phyloP scores from a whole-genome alignment of 2,888 invertebrate genomes.

The Argyresthia albistria region DNA sequence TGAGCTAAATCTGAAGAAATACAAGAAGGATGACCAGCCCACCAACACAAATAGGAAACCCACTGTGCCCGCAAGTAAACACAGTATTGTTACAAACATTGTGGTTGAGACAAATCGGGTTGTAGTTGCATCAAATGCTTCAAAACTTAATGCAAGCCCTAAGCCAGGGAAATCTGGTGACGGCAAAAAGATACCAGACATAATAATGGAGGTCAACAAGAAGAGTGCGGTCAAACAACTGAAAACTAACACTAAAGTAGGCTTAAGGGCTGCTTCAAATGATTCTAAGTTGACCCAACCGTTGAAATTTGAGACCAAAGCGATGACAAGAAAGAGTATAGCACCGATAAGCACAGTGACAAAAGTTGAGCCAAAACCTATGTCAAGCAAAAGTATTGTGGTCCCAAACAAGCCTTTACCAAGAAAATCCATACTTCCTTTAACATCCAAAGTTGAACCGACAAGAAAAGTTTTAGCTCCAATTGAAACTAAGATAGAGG shows the following conservation, averaged over 20 bases:
- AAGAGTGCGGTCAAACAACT: not conserved
- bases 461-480: not conserved
- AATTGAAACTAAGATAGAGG: conserved; percentile 9
- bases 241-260: not conserved
- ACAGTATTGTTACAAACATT: not conserved
- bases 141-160: not conserved
- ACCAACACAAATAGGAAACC: not conserved
- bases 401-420: not conserved
- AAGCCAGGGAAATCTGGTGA: not conserved
- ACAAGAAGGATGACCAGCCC: conserved; percentile 18
- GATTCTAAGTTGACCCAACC: not conserved
- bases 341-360: conserved; percentile 13
- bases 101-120: not conserved
- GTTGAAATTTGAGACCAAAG: too few species aligned
- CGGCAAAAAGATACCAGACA: not conserved
- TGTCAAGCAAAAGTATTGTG: not conserved
- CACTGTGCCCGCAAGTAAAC: not conserved
- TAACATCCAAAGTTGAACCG: not conserved
- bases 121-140: not conserved
- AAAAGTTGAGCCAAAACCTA: conserved; percentile 9
- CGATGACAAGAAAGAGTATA: conserved; percentile 23
- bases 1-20: conserved; percentile 49
- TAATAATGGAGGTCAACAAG: not conserved
- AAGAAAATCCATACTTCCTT: not conserved
- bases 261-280: not conserved